Percentiles rank a stretch among this genome's conserved stretches.
Evolutionary conservation across 2,888 invertebrate genomes (phyloP).

Genomic region (Drosophila melanosoma): DNA sequence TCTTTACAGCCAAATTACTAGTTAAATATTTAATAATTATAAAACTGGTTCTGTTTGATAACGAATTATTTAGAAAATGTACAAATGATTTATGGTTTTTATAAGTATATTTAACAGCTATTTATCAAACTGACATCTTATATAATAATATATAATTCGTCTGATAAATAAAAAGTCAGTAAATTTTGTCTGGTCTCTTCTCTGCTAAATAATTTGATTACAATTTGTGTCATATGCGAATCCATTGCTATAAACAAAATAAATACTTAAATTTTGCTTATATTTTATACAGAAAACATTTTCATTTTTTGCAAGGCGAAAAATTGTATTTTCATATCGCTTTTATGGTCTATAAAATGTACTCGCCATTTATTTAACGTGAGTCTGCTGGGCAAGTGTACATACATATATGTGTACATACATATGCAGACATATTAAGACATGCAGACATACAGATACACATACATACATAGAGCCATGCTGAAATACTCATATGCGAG

Average conservation of each 20-base stretch:
- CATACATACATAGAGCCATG: conserved; percentile 13
- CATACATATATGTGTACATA: conserved; percentile 8
- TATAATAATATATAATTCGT: conserved; percentile 10
- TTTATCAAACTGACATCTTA: conserved; percentile 28
- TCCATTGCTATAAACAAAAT: conserved; percentile 44
- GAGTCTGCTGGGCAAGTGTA: conserved; percentile 25
- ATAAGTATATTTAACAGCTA: not conserved
- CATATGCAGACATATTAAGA: conserved; percentile 10
- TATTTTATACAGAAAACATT: conserved; percentile 13
- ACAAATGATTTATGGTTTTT: not conserved
- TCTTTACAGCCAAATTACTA: not conserved
- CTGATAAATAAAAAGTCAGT: conserved; percentile 31
- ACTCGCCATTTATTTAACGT: conserved; percentile 70
- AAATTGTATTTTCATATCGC: conserved; percentile 59
- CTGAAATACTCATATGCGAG: conserved; percentile 34
- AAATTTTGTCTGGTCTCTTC: conserved; percentile 26
- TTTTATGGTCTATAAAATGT: conserved; percentile 75
- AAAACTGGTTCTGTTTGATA: not conserved
- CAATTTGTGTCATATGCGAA: conserved; percentile 1
- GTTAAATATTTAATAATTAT: not conserved
- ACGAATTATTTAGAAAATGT: not conserved
- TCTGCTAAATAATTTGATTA: conserved; percentile 49
- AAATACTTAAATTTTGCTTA: conserved; percentile 4
- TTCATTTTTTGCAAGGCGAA: conserved; percentile 66
- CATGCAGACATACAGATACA: conserved; percentile 4